A percentile compares a stretch with the other conserved stretches of the same genome.
Conservation (phyloP, 1,140 invertebrate genomes). For the Gryon sp. region DNA sequence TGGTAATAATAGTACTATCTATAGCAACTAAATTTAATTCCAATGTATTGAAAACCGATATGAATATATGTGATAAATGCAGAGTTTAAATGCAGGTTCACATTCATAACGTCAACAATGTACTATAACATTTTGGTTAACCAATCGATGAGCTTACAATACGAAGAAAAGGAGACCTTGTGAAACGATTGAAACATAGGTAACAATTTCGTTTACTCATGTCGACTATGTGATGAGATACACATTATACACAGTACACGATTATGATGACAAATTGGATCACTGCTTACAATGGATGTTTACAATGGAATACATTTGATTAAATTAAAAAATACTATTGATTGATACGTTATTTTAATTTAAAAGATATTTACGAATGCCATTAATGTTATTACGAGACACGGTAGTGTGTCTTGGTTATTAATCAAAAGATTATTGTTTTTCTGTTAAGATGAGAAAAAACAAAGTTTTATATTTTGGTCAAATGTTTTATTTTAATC, state of each 20-base stretch:
- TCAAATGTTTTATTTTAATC: too few species aligned
- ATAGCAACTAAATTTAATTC: constrained; percentile 32
- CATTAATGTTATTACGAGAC: too few species aligned
- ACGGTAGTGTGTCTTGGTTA: too few species aligned
- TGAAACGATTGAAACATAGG: constrained; percentile 10
- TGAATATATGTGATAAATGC: constrained; percentile 29
- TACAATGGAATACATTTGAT: not conserved
- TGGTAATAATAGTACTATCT: too few species aligned
- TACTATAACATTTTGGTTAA: constrained; percentile 13
- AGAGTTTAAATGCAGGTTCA: constrained; percentile 24
- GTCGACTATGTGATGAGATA: not conserved
- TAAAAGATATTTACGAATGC: too few species aligned
- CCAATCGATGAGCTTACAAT: constrained; percentile 18
- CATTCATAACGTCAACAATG: constrained; percentile 40
- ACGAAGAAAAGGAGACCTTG: constrained; percentile 4
- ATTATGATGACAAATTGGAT: not conserved
- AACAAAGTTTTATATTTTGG: too few species aligned
- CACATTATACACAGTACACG: not conserved
- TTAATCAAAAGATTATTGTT: too few species aligned
- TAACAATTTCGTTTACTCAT: constrained; percentile 4
- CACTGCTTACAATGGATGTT: too few species aligned
- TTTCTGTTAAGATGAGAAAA: too few species aligned
- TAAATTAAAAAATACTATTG: constrained; percentile 26
- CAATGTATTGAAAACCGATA: constrained; percentile 39
- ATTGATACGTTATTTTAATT: too few species aligned